phyloP scores from a whole-genome alignment of 1,140 invertebrate species.

The Hydropsyche tenuis region DNA sequence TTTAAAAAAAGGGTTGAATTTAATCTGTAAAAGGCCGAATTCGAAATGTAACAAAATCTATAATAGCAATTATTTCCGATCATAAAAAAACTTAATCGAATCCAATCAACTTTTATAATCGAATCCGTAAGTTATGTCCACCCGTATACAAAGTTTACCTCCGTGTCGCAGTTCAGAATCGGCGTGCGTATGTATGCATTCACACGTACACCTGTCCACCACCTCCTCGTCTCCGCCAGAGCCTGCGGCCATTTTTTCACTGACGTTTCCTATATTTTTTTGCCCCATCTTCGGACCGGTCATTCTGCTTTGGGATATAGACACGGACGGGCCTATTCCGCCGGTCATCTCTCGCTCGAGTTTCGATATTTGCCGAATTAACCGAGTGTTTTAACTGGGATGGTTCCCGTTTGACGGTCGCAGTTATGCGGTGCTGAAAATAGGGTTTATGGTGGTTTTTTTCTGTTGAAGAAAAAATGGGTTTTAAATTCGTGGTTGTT shows the following conservation, averaged over 20 bases:
- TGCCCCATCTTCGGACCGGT: conserved; percentile 37
- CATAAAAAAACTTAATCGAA: too few species aligned
- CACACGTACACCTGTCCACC: conserved; percentile 31
- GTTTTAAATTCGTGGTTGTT: conserved; percentile 11
- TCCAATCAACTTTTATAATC: too few species aligned
- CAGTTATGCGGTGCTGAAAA: background rate
- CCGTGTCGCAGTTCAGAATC: too few species aligned
- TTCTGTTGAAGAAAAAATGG: too few species aligned
- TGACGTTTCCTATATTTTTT: conserved; percentile 40
- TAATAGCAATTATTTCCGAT: too few species aligned
- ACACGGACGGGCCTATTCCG: conserved; percentile 1
- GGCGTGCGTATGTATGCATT: background rate
- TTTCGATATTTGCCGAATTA: background rate
- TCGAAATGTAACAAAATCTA: too few species aligned
- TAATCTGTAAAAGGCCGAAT: too few species aligned
- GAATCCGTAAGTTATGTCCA: too few species aligned
- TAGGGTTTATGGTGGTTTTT: conserved; percentile 5
- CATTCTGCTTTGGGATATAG: conserved; percentile 38
- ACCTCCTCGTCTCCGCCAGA: conserved; percentile 12
- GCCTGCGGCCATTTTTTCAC: conserved; percentile 16
- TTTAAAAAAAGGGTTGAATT: too few species aligned
- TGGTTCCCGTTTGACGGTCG: background rate
- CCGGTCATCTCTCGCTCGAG: background rate
- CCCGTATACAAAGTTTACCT: too few species aligned
- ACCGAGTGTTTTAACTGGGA: background rate